phyloP scores from a whole-genome alignment of 2,888 invertebrate species.

The Diarsia mendica region DNA sequence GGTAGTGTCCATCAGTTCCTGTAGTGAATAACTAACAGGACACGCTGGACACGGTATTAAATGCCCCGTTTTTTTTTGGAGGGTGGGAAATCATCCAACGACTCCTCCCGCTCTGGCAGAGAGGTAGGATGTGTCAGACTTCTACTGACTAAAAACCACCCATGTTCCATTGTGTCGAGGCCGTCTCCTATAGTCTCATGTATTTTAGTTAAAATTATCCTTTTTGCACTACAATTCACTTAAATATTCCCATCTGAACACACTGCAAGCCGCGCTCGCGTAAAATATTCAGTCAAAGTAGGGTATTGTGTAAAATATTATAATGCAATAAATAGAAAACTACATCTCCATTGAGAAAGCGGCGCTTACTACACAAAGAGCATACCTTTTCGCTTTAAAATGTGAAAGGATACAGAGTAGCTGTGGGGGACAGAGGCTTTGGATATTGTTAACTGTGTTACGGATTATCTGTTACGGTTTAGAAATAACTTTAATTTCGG shows the following conservation, averaged over 20 bases:
- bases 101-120: no score
- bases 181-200: no score
- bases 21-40: no score
- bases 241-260: conserved; percentile 16
- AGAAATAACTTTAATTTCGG: neutral
- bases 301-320: conserved; percentile 62
- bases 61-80: no score
- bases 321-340: conserved; percentile 69
- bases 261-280: neutral
- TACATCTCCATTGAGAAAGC: conserved; percentile 76
- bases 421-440: conserved; percentile 25
- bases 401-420: conserved; percentile 75
- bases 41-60: no score
- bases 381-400: conserved; percentile 84
- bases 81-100: no score
- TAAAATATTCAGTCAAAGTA: conserved; percentile 49
- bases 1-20: no score
- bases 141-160: no score
- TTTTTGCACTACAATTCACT: neutral
- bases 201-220: neutral
- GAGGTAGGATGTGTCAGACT: no score
- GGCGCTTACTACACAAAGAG: conserved; percentile 82
- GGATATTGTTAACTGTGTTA: neutral
- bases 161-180: no score
- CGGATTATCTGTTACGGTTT: neutral